Base-by-base conservation (phyloP, 2,113 vertebrate genomes). In the Mixornis gularis region DNA sequence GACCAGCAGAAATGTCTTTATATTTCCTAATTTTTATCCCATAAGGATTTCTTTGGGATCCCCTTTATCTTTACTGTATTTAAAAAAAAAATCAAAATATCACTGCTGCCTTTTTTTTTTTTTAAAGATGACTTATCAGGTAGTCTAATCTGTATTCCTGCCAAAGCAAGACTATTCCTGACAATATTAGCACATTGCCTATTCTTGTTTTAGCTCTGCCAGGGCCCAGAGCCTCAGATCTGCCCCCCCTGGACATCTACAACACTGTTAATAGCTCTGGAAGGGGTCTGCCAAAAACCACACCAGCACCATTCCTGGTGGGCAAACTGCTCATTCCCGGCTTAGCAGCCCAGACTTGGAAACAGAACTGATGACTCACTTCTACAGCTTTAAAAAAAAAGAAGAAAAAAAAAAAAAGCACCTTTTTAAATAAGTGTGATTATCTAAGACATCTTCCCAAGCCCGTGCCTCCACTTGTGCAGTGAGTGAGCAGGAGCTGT, bases 121-220 rank as follows among this genome's bases (percentile, higher is more conserved):
- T 44, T 52, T 7, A 3, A 71, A 76, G 27, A 66, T 72, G 63
- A 89, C 34, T 89, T 92, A 94, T 93, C 91, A 71, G 56, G 69
- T 21, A 85, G 74, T 83, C 81, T 89, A 72, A 74, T 93, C 87
- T 93, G 43, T 59, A 62, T 72, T 74, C 58, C 80, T 64, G 73
- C 82, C 94, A 96, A 93, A 93, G 91, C 93, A 90, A 94, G 89
- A 94, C 84, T 91, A 79, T 91, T 96, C 91, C 86, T 76, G 81
- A 84, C 87, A 87, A 51, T 68, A 65, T 74, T 46, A 95, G 88
- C 84, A 81, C 78, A 34, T 73, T 91, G 96, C 65, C 87, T 94
- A 27, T 82, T 96, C 92, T 95, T 96, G 94, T 91, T 90, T 65
- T n/a, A 51, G 48, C 79, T 59, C 53, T 76, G 90, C 82, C n/a